Evolutionary conservation across 2,113 vertebrate species (phyloP).

Genomic region (Cichladusa arquata): DNA sequence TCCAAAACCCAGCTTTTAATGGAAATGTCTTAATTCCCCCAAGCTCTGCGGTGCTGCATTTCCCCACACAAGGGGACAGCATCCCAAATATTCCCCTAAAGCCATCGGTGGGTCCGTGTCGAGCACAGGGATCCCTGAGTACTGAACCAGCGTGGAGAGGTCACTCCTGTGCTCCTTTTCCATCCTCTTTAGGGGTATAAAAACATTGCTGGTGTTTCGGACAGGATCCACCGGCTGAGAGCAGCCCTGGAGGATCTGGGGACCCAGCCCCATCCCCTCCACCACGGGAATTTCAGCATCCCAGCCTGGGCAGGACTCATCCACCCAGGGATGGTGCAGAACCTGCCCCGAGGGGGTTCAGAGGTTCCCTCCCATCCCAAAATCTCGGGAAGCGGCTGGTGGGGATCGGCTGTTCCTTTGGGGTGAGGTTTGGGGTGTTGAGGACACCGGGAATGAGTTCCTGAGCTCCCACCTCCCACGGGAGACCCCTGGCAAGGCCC

Average conservation of each 20-base stretch:
- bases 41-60: fast-evolving
- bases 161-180: neutral
- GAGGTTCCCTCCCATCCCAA: neutral
- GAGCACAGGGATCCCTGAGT: too few relatives aligned
- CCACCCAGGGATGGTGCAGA: neutral
- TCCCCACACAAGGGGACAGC: too few relatives aligned
- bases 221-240: fast-evolving
- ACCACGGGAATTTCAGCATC: neutral
- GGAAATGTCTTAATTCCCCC: fast-evolving
- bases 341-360: fast-evolving
- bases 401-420: fast-evolving
- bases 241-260: neutral
- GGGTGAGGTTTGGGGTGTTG: neutral
- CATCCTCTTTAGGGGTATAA: fast-evolving
- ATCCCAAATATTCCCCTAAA: neutral
- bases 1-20: neutral
- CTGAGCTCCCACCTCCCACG: neutral
- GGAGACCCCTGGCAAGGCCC: neutral
- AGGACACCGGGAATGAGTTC: fast-evolving
- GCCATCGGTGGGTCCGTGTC: fast-evolving
- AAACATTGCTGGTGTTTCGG: fast-evolving
- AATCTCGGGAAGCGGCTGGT: fast-evolving
- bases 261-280: too few relatives aligned
- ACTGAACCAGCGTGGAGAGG: fast-evolving
- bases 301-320: fast-evolving